Percentiles rank a stretch among this genome's conserved stretches.
phyloP scores from a whole-genome alignment of 2,888 invertebrate species.

The Masnerella sp. region DNA sequence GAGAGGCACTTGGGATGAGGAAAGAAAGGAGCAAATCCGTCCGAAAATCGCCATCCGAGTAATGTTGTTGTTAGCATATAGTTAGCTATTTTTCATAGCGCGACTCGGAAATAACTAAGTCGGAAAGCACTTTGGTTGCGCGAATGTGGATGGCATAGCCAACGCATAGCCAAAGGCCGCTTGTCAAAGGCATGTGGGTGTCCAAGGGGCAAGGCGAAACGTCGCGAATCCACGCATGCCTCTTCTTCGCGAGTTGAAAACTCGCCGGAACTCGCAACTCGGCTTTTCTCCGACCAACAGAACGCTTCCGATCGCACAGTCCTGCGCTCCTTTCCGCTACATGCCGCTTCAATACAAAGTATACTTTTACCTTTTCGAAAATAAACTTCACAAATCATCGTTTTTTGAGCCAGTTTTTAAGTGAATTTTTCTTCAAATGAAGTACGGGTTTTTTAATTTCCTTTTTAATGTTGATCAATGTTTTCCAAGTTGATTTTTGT shows the following conservation, averaged over 20 bases:
- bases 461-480: too few species aligned
- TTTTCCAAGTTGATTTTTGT: too few species aligned
- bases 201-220: conserved; percentile 54
- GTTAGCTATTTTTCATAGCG: conserved; percentile 39
- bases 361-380: too few species aligned
- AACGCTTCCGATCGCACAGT: conserved; percentile 52
- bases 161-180: conserved; percentile 49
- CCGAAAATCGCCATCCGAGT: conserved; percentile 5
- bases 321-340: conserved; percentile 38
- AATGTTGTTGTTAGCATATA: conserved; percentile 24
- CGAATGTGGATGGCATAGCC: too few species aligned
- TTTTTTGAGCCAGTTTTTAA: too few species aligned
- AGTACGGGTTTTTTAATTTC: too few species aligned
- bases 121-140: conserved; percentile 56
- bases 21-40: conserved; percentile 5
- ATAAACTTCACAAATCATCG: too few species aligned
- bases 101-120: conserved; percentile 50
- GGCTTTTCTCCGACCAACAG: conserved; percentile 25
- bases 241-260: conserved; percentile 57
- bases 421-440: too few species aligned
- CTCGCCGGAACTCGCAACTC: conserved; percentile 45
- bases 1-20: background rate
- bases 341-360: conserved; percentile 32
- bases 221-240: conserved; percentile 60
- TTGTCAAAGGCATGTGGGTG: conserved; percentile 59